Evolutionary conservation across 2,797 vertebrate species (phyloP).

Genomic region (Sylvia borin): DNA sequence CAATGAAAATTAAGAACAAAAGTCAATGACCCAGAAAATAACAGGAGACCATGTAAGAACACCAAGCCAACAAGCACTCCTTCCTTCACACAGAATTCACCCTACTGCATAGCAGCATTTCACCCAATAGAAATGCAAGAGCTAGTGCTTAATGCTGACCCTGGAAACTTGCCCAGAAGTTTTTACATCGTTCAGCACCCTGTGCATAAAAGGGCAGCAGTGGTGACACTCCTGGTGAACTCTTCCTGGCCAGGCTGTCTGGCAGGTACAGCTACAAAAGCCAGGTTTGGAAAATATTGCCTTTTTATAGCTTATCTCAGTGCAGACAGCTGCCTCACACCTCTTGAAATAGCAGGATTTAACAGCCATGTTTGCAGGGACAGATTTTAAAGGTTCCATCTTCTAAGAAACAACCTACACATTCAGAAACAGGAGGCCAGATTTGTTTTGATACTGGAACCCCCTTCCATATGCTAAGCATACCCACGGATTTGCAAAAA

Average conservation of each 20-base stretch:
- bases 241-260: neutral
- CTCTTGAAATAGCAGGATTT: constrained; percentile 62
- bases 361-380: constrained; percentile 62
- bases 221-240: neutral
- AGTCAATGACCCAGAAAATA: neutral
- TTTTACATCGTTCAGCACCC: neutral
- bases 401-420: constrained; percentile 72
- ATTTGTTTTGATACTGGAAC: constrained; percentile 68
- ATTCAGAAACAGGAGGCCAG: constrained; percentile 65
- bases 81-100: neutral
- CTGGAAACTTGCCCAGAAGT: constrained; percentile 15
- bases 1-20: neutral
- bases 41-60: neutral
- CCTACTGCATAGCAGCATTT: neutral
- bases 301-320: constrained; percentile 53
- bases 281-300: constrained; percentile 10
- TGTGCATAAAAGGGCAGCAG: neutral
- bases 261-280: constrained; percentile 31
- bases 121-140: neutral
- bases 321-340: constrained; percentile 31
- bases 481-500: constrained; percentile 66
- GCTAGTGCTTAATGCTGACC: neutral
- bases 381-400: constrained; percentile 69
- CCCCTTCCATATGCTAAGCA: constrained; percentile 58
- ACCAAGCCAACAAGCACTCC: neutral